These are phyloP conservation scores for Cosmopolites sordidus DNA, from an alignment of 2,888 invertebrate genomes.

Conservation along the genomic window DNA sequence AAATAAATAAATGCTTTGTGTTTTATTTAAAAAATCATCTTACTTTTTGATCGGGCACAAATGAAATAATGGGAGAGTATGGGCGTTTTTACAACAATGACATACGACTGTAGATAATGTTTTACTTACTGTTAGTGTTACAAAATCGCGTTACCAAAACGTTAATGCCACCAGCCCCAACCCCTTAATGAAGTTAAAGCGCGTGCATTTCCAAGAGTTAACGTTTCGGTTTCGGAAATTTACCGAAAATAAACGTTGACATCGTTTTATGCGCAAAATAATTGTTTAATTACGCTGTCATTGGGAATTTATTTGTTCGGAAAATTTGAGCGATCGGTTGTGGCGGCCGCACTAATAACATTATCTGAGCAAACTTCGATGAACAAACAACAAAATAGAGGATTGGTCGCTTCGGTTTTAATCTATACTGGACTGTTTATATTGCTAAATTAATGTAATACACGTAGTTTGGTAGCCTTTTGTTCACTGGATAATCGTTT, in stretches of 20 bases:
- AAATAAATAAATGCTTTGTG: no score
- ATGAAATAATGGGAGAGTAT: no score
- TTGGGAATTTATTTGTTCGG: constrained; percentile 19
- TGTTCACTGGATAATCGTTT: no score
- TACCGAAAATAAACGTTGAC: constrained; percentile 9
- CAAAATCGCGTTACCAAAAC: background rate
- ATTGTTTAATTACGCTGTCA: constrained; percentile 23
- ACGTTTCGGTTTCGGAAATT: constrained; percentile 2
- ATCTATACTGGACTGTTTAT: background rate
- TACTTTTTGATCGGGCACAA: no score
- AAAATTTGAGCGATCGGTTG: constrained; percentile 20
- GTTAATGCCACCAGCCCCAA: background rate
- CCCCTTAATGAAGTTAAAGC: background rate
- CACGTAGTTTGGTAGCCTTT: no score
- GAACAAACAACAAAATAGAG: constrained; percentile 18
- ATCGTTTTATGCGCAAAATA: constrained; percentile 19
- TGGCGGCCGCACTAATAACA: constrained; percentile 18
- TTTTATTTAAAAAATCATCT: no score
- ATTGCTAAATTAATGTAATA: no score
- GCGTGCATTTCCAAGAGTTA: background rate
- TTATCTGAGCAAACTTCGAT: constrained; percentile 18
- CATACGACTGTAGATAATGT: no score
- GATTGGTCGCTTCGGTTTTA: constrained; percentile 2
- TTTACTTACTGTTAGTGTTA: no score
- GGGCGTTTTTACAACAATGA: no score